Conservation (phyloP, 2,888 invertebrate species). For the Amblyjoppa fuscipennis region DNA sequence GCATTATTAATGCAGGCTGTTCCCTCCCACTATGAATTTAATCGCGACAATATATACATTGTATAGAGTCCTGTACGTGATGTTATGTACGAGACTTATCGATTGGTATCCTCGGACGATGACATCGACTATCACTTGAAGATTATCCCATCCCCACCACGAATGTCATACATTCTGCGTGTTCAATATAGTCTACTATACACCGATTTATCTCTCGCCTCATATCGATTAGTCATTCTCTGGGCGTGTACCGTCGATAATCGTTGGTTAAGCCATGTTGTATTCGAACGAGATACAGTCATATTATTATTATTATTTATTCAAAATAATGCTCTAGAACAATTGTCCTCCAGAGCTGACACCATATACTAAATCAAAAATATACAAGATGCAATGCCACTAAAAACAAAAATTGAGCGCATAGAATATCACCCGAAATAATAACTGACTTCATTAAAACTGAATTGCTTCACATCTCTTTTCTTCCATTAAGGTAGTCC, state of each 20-base stretch:
- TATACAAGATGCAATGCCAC: too few species aligned
- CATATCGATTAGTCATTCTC: slow-evolving; percentile 20
- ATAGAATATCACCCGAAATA: too few species aligned
- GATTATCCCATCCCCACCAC: not conserved
- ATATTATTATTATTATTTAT: too few species aligned
- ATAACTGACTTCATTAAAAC: too few species aligned
- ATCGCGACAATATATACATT: not conserved
- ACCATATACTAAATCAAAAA: too few species aligned
- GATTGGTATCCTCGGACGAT: slow-evolving; percentile 31
- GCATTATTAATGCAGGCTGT: not conserved
- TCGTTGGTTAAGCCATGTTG: slow-evolving; percentile 19
- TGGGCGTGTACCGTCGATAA: slow-evolving; percentile 31
- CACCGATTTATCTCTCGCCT: slow-evolving; percentile 20
- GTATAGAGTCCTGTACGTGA: not conserved
- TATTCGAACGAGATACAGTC: not conserved
- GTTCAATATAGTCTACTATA: not conserved
- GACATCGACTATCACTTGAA: slow-evolving; percentile 18
- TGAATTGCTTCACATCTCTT: too few species aligned
- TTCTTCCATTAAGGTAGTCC: too few species aligned
- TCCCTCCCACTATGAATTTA: not conserved
- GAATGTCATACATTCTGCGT: not conserved
- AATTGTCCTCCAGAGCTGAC: too few species aligned
- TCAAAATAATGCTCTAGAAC: too few species aligned
- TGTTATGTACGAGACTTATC: slow-evolving; percentile 16
- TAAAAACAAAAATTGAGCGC: too few species aligned